Base-by-base conservation (phyloP, 2,113 vertebrate genomes). In the Trematocara stigmaticum region DNA sequence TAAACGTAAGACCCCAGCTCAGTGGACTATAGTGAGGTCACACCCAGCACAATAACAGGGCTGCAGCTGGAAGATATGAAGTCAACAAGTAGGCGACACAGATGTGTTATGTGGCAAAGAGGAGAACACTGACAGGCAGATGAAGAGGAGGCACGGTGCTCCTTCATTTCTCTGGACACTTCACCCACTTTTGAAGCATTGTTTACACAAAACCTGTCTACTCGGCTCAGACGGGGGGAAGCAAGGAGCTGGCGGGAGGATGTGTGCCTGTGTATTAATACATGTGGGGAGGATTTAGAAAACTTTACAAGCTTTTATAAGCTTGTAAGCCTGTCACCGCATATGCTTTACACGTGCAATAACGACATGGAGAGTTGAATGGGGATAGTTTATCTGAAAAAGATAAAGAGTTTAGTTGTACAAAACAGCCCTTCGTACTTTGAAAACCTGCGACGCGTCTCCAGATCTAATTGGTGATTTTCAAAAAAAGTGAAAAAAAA, bases 111-210 rank as follows among this genome's bases (percentile, higher is more conserved):
- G 81, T 84, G 89, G 74, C 84, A 78, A 78, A 84, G 66, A 51
- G 34, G 40, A 31, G 79, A 74, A 15, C 0, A 2, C 20, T 49
- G 87, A 87, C 55, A 89, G 81, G 59, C 66, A 91, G 89, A 91
- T 78, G 88, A 92, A 71, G 79, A 74, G 52, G 51, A 86, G 81
- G 78, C 47, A 23, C 29, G 3, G 69, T 3, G 12, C 78, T 82
- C 53, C 56, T 79, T 84, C 78, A 84, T 91, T 85, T 93, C 89
- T 93, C 91, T 88, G 90, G 92, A 93, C 92, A 84, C 86, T 87
- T 94, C 91, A 91, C 92, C 91, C 88, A 92, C 71, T 94, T 93
- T 88, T 38, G 4, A 45, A 7, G 6, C 45, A 59, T 64, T 92
- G 88, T 90, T 90, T 93, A 92, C 90, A 90, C 82, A 38, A 79